Base-by-base conservation (phyloP, 2,113 vertebrate genomes). In the Bostrychus sinensis region DNA sequence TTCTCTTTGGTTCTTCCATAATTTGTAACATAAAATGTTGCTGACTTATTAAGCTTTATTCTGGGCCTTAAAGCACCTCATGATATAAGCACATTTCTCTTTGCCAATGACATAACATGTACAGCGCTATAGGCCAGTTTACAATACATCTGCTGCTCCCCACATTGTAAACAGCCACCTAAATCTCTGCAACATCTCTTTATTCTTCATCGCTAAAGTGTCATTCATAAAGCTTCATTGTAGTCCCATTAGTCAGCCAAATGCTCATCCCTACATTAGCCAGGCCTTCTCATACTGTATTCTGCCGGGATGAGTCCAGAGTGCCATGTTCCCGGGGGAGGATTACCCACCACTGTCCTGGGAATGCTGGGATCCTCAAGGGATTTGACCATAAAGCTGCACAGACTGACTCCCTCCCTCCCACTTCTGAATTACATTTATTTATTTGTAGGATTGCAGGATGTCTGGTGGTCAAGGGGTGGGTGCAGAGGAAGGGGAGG, bases 321-420 rank as follows among this genome's bases (percentile, higher is more conserved):
- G n/a, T n/a, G n/a, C n/a, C n/a, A n/a, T n/a, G n/a, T n/a, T n/a
- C n/a, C n/a, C n/a, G n/a, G n/a, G n/a, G 22, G 55, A 71, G 66
- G 86, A 91, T 90, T 76, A 86, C 16, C 19, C 9, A 45, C 42
- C 22, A 32, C 36, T 28, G 59, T 77, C 72, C 20, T 36, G 61
- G 65, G 77, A 72, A 70, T 78, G 65, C 43, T 70, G 59, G 7
- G 36, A 72, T 70, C 26, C 39, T 50, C n/a, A 59, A 77, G 68
- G 75, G 83, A 86, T 89, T 91, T 86, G 68, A 74, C 57, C 72
- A 37, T 70, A 84, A 81, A 84, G 56, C 82, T 80, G 48, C 46
- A 51, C 45, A 78, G 55, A 74, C 43, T 75, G 58, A 78, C 84
- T 81, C 85, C 39, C 85, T 84, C 82, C 82, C 67, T 68, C 66